Evolutionary conservation across 2,888 invertebrate genomes (phyloP).

Genomic region (Ichneumon xanthorius): DNA sequence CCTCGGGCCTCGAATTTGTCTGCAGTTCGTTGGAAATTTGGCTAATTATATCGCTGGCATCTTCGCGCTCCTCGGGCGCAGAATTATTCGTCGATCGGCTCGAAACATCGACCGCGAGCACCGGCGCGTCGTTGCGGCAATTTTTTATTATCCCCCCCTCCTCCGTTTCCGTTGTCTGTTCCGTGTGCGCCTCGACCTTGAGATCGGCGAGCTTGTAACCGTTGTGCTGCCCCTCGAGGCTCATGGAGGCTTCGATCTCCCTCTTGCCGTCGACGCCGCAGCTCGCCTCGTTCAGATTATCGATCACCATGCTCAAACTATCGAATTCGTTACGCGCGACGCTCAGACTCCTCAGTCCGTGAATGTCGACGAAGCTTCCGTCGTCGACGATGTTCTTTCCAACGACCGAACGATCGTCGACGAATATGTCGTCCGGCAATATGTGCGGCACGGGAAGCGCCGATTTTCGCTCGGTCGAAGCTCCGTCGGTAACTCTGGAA

Average conservation of each 20-base stretch:
- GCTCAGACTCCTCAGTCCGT: background rate
- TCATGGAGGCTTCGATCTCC: background rate
- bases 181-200: background rate
- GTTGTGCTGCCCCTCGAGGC: background rate
- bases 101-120: background rate
- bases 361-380: background rate
- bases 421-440: background rate
- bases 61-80: background rate
- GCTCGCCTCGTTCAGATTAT: background rate
- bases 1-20: background rate
- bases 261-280: background rate
- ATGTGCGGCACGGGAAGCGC: slow-evolving; percentile 16
- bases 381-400: background rate
- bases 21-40: background rate
- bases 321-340: background rate
- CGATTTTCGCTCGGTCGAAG: background rate
- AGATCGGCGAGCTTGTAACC: background rate
- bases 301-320: background rate
- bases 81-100: background rate
- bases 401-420: background rate
- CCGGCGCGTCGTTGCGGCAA: background rate
- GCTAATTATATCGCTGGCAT: background rate
- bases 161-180: background rate
- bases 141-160: background rate
- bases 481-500: slow-evolving; percentile 59